Evolutionary conservation across 64 coral and sea anemone genomes (phyloP), one percentile per base, ranked within the genome.

Genomic region (Porites lutea): DNA sequence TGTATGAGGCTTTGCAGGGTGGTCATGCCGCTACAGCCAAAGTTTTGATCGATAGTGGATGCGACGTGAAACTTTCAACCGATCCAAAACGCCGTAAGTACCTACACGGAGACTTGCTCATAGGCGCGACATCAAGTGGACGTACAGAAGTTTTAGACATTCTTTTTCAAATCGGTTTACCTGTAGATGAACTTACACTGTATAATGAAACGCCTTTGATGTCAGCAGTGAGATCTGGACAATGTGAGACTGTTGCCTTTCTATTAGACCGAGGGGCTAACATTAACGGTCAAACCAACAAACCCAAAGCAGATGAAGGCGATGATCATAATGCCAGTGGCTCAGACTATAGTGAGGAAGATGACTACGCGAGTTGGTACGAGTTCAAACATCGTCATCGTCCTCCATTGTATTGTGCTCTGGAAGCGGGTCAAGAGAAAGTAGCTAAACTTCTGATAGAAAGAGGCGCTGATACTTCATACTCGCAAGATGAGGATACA

Each of bases 221-320:
- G 15, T 8, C 10, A 76, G 73, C 73, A 16, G 73, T 48, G 16
- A 51, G 46, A 4, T 46, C 14, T 44, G 73, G 73, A 48, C 73
- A 76, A 16, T 51, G 48, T 51, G 73, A 76, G 6, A 50, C 73
- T 13, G 73, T 76, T 14, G 73, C 48, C 51, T 76, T 76, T 19
- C 73, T 76, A 5, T 51, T 76, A 76, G 73, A 76, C 15, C 46
- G 48, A 76, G 73, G 73, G 51, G 73, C 73, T 76, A 48, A 57
- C 54, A 57, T 57, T 12, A 57, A 57, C 12, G 54, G 54, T 57
- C 1, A 57, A 9, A 57, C 7, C 54, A 57, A 7, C 54, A 57
- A 7, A 57, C 7, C 7, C 7, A 12, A 57, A 57, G 54, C 54
- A 57, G 12, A 9, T 57, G 54, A 57, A 57, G 12, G 12, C 54